Percentiles rank a stretch among this genome's conserved stretches.
phyloP scores from a whole-genome alignment of 1,140 invertebrate species.

The Macrobrachium nipponense region DNA sequence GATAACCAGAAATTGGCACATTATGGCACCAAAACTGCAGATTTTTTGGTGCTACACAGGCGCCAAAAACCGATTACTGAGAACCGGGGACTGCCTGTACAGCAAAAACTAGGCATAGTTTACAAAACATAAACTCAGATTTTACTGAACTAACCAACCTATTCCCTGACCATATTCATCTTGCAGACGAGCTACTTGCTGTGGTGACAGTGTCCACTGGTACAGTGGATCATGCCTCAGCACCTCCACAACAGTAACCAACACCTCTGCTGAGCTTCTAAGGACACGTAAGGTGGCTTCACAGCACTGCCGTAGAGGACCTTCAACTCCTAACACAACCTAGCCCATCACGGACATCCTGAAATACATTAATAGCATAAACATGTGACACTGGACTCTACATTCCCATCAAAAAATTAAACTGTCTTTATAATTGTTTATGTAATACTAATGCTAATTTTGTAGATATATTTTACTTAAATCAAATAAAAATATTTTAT shows the following conservation, averaged over 20 bases:
- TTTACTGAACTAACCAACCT: conserved; percentile 1
- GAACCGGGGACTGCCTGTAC: too few species aligned
- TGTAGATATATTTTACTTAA: too few species aligned
- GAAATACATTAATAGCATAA: not conserved
- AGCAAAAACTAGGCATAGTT: too few species aligned
- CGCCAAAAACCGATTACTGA: too few species aligned
- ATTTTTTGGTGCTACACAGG: too few species aligned
- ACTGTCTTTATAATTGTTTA: too few species aligned
- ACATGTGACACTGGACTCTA: too few species aligned
- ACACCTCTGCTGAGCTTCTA: conserved; percentile 81
- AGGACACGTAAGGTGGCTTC: conserved; percentile 90
- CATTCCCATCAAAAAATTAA: too few species aligned
- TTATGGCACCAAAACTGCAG: too few species aligned
- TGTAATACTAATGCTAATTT: too few species aligned
- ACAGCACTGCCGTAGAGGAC: conserved; percentile 87
- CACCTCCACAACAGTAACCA: conserved; percentile 91
- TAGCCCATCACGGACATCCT: conserved; percentile 90
- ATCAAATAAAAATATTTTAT: too few species aligned
- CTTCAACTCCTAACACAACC: conserved; percentile 89
- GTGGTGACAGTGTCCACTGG: conserved; percentile 81
- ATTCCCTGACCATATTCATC: conserved; percentile 54
- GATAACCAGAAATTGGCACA: too few species aligned
- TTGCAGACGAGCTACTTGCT: conserved; percentile 68
- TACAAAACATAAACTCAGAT: not conserved
- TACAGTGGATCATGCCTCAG: conserved; percentile 94